These are phyloP conservation scores for Zosterops lateralis DNA, from an alignment of 2,113 vertebrate genomes.

Conservation along the genomic window DNA sequence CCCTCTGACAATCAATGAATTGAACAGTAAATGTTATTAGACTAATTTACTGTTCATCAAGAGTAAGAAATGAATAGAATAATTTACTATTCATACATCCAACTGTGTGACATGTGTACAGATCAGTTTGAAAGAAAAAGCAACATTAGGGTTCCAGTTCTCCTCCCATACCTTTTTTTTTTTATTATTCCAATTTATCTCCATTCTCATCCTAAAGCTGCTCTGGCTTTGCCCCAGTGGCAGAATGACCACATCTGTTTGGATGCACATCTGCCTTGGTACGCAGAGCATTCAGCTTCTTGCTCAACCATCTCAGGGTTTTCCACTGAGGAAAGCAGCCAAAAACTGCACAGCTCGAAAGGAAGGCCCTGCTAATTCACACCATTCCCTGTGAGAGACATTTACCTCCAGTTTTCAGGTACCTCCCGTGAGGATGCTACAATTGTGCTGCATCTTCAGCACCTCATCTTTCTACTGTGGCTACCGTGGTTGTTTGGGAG, in stretches of 20 bases:
- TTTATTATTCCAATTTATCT: constrained; percentile 16
- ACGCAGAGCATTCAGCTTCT: background rate
- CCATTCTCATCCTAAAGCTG: background rate
- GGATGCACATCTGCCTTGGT: background rate
- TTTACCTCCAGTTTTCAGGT: background rate
- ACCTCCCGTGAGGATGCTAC: background rate
- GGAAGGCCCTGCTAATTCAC: background rate
- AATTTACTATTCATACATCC: constrained; percentile 65
- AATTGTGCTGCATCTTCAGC: background rate
- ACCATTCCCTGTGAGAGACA: background rate
- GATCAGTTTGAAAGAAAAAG: constrained; percentile 43
- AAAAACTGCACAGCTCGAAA: rapidly evolving
- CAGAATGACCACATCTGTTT: constrained; percentile 37
- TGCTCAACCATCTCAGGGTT: background rate
- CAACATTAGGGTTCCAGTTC: background rate
- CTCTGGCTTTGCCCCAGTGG: background rate
- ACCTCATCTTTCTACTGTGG: background rate
- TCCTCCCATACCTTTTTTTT: constrained; percentile 28
- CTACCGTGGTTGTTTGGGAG: background rate
- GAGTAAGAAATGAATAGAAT: constrained; percentile 72
- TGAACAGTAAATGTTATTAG: constrained; percentile 73
- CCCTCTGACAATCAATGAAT: constrained; percentile 69
- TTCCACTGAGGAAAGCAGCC: background rate
- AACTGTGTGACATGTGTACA: constrained; percentile 55
- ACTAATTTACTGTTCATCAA: constrained; percentile 71